Evolutionary conservation across 2,888 invertebrate species (phyloP), one percentile per base, ranked within the genome.

Genomic region (Agonum fuliginosum): DNA sequence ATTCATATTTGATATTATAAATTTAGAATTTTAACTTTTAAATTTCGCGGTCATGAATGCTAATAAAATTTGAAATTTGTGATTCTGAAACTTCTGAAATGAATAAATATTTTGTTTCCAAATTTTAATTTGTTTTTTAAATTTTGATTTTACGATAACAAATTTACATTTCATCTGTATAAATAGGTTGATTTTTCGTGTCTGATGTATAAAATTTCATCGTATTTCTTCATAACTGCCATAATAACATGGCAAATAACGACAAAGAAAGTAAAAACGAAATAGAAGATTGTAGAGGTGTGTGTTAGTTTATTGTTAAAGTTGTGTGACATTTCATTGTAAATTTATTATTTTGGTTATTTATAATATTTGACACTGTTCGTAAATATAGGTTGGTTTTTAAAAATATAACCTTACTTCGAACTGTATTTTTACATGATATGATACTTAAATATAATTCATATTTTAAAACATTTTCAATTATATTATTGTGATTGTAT

Each of bases 1-100:
- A 30, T 54, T 14, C 58, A 72, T 71, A 10, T 12, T 48, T n/a
- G 24, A 14, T 22, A 22, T 10, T 54, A 24, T 54, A 54, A 1
- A 48, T 20, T 8, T 48, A 22, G 1, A 4, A 1, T 24, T 4
- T 4, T 37, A 37, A 10, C 12, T 0, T 75, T 75, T 67, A 30
- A 75, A 75, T 67, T 75, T 75, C 67, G 75, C 75, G 75, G 67
- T 12, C 22, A 37, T 17, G 3, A 22, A 41, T 89, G 34, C 46
- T 41, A 10, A 30, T 20, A 12, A 74, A 65, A 27, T 14, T 34
- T 88, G 51, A 51, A 71, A 27, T 65, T 65, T 74, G 74, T 58
- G 46, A 74, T 48, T 22, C 22, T 20, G 17, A 67, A 30, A 51
- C 82, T n/a, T n/a, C n/a, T 41, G 22, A 74, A 34, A 65, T 43